A percentile compares a stretch with the other conserved stretches of the same genome.
phyloP scores from a whole-genome alignment of 2,113 vertebrate genomes.

The Dicrurus megarhynchus region DNA sequence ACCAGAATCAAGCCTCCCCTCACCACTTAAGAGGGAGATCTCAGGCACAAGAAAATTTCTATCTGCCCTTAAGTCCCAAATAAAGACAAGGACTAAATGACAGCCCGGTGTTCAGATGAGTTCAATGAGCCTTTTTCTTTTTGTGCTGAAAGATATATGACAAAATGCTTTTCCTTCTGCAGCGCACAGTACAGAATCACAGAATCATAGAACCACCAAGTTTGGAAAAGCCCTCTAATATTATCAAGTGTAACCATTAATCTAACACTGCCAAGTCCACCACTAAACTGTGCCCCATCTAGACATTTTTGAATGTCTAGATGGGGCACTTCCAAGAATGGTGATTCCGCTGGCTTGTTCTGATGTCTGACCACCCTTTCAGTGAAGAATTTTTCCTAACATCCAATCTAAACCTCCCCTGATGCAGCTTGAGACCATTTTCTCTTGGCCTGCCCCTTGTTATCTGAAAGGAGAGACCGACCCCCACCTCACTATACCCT shows the following conservation, averaged over 20 bases:
- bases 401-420: neutral
- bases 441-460: neutral
- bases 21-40: neutral
- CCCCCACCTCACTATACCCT: neutral
- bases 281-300: neutral
- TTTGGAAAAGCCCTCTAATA: neutral
- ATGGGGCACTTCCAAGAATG: neutral
- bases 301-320: neutral
- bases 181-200: neutral
- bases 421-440: neutral
- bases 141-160: neutral
- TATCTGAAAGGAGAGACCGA: fast-evolving
- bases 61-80: fast-evolving
- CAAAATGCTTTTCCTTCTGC: neutral
- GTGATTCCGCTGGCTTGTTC: neutral
- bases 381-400: neutral
- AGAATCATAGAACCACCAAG: neutral
- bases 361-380: neutral
- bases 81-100: neutral
- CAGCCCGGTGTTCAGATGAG: neutral
- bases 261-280: neutral
- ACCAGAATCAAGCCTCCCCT: neutral
- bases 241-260: neutral
- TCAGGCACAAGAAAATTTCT: neutral
- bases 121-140: neutral